phyloP scores from a whole-genome alignment of 2,113 vertebrate species.

The Oreotragus oreotragus region DNA sequence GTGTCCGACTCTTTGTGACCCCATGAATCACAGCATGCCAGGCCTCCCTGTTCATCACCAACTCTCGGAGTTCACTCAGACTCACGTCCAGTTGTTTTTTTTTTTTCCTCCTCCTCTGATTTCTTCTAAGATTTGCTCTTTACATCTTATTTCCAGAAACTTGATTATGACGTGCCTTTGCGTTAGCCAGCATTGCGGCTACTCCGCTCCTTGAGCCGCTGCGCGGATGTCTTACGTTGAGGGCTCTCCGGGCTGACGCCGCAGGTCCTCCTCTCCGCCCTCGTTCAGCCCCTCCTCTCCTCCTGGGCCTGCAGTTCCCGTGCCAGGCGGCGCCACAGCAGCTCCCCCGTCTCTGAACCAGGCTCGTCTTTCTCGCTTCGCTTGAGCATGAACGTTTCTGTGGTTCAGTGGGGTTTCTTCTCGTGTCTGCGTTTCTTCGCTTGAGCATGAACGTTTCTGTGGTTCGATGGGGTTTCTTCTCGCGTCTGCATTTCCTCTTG shows the following conservation, averaged over 20 bases:
- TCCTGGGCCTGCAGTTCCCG: background rate
- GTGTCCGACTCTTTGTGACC: too few species aligned
- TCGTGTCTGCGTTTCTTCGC: too few species aligned
- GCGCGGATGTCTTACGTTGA: background rate
- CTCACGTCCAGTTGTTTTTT: too few species aligned
- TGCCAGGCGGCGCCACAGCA: fast-evolving
- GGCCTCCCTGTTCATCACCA: too few species aligned
- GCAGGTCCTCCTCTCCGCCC: background rate
- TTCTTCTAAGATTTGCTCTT: background rate
- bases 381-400: background rate
- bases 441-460: too few species aligned
- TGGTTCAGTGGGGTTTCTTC: background rate
- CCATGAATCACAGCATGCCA: too few species aligned
- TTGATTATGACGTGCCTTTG: background rate
- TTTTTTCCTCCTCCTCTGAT: background rate
- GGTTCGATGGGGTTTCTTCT: too few species aligned
- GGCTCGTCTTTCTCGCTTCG: background rate
- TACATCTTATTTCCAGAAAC: background rate
- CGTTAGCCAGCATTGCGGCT: background rate
- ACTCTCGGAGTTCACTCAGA: too few species aligned
- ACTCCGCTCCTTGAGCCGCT: background rate
- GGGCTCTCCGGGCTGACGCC: background rate
- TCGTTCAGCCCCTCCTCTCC: fast-evolving
- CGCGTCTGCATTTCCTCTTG: background rate
- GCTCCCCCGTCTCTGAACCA: background rate